Conservation (phyloP, 2,113 vertebrate species). For the Mystacornis crossleyi region DNA sequence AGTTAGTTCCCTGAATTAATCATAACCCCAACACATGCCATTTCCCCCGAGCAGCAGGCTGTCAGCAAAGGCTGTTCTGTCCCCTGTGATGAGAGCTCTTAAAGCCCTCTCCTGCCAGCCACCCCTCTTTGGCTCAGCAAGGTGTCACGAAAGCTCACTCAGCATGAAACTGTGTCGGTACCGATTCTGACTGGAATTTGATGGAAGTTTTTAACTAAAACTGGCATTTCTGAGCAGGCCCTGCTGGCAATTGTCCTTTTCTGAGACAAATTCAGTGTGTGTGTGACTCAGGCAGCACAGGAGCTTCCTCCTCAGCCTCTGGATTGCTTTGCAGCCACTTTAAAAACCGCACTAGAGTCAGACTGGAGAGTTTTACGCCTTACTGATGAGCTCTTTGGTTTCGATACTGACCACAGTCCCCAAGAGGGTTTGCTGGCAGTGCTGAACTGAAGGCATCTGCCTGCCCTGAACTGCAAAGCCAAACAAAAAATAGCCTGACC, state of each 20-base stretch:
- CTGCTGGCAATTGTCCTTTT: conserved; percentile 17
- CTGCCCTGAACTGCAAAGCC: not conserved
- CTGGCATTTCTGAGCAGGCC: not conserved
- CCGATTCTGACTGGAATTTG: not conserved
- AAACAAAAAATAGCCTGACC: not conserved
- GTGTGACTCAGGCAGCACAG: not conserved
- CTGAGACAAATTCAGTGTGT: not conserved
- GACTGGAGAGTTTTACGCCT: not conserved
- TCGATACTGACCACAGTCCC: not conserved
- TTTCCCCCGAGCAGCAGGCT: not conserved
- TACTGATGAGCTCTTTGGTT: not conserved
- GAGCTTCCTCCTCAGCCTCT: not conserved
- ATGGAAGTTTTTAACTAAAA: not conserved
- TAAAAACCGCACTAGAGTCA: not conserved
- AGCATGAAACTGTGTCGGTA: not conserved
- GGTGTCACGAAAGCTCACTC: not conserved
- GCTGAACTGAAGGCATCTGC: not conserved
- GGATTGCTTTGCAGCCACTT: not conserved
- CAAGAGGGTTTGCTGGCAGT: not conserved
- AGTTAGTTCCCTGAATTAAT: conserved; percentile 34
- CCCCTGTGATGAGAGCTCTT: not conserved
- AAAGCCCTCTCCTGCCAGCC: conserved; percentile 1
- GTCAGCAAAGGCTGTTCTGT: not conserved
- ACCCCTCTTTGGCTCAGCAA: not conserved
- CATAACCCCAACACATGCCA: not conserved